Conservation (phyloP, 2,797 vertebrate genomes). For the Myripristis murdjan region DNA sequence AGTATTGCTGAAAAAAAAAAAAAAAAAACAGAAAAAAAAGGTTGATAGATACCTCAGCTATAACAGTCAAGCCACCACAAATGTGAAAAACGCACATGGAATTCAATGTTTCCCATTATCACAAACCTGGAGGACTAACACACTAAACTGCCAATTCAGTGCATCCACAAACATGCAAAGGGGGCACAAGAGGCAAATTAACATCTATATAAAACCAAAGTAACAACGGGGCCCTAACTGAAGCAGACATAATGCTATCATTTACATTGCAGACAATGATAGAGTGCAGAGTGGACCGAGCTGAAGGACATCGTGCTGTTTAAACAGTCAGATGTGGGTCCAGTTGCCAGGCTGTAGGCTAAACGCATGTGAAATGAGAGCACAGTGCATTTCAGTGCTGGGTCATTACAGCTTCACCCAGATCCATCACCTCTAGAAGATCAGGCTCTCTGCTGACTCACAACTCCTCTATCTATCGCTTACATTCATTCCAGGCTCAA, state of each 20-base stretch:
- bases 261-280: conserved; percentile 44
- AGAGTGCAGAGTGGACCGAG: conserved; percentile 33
- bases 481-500: conserved; percentile 13
- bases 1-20: no score
- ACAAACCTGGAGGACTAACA: background rate
- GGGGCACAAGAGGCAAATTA: conserved; percentile 13
- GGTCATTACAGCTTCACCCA: conserved; percentile 18
- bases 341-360: conserved; percentile 51
- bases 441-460: conserved; percentile 11
- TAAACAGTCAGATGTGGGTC: conserved; percentile 41
- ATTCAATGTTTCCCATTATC: background rate
- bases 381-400: conserved; percentile 33
- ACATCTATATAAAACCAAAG: conserved; percentile 36
- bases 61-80: background rate
- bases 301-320: conserved; percentile 63
- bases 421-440: conserved; percentile 29
- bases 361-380: conserved; percentile 60
- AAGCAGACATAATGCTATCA: conserved; percentile 40
- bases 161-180: conserved; percentile 10
- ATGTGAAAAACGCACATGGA: background rate
- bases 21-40: no score
- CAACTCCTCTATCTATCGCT: conserved; percentile 3
- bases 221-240: conserved; percentile 29
- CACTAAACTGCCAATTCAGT: conserved; percentile 5
- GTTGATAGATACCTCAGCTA: no score